A percentile compares a stretch with the other conserved stretches of the same genome.
Evolutionary conservation across 2,113 vertebrate species (phyloP).

Genomic region (Oplegnathus fasciatus): DNA sequence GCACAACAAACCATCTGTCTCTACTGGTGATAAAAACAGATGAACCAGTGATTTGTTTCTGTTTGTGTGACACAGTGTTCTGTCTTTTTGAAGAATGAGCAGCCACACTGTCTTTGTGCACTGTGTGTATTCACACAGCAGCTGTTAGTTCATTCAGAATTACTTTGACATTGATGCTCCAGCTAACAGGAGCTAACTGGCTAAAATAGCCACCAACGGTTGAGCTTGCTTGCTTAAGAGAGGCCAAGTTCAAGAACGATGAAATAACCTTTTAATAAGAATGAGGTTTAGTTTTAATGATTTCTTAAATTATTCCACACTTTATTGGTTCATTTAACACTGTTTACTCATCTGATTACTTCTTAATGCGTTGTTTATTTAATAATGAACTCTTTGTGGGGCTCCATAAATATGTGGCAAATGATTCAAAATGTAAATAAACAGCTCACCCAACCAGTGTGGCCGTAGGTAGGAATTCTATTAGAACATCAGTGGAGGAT

Average conservation of each 20-base stretch:
- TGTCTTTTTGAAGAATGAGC: constrained; percentile 34
- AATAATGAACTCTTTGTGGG: background rate
- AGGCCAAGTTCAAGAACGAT: background rate
- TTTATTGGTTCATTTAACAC: too few species aligned
- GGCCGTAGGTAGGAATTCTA: background rate
- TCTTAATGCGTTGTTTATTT: background rate
- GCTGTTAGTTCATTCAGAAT: background rate
- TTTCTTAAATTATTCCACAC: background rate
- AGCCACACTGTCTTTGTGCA: background rate
- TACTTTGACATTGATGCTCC: background rate
- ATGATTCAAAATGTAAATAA: background rate
- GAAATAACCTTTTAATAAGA: background rate
- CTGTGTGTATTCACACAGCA: background rate
- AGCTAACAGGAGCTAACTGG: background rate
- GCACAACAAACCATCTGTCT: constrained; percentile 18
- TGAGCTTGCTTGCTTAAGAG: background rate
- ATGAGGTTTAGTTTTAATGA: background rate
- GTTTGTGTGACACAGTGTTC: background rate
- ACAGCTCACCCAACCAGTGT: background rate
- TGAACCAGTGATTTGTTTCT: constrained; percentile 23
- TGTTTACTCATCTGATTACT: background rate
- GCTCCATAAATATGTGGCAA: background rate
- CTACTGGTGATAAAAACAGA: background rate
- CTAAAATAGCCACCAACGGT: background rate
- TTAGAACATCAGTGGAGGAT: background rate